Evolutionary conservation across 2,888 invertebrate species (phyloP), one percentile per base, ranked within the genome.

Genomic region (Melangyna quadrimaculata): DNA sequence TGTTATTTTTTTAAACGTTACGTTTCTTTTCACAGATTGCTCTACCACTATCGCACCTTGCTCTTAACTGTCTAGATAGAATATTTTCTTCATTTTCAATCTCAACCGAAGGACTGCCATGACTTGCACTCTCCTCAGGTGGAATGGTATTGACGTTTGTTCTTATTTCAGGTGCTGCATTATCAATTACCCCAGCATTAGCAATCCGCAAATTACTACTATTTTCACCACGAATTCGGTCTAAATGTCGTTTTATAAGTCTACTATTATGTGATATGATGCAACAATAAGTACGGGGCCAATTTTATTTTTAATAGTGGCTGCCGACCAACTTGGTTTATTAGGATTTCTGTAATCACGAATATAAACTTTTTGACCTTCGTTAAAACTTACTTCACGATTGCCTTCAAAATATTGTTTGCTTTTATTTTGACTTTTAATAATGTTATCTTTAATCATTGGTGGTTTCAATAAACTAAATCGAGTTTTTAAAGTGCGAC

Each of bases 401-500:
- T 57, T 57, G 1, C 63, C 29, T 65, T 65, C 45, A 65, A 65
- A 65, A 65, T 45, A 10, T 19, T 67, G 5, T 29, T 67, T 29
- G 8, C 65, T 48, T 32, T 67, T 67, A 8, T 19, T 48, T 65
- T 65, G 65, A 48, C 17, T 65, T 32, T 48, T 29, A 8, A 67
- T 32, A 2, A 67, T 67, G 1, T 48, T 57, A 32, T 48, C 45
- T 67, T 35, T 48, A 35, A 45, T 65, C 17, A n/a, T n/a, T n/a
- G n/a, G n/a, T n/a, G n/a, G n/a, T n/a, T n/a, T n/a, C n/a, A n/a
- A n/a, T n/a, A n/a, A 65, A 65, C 63, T 53, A 53, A 53, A 67
- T 67, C 67, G 67, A 1, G 67, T 67, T 48, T 51, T 69, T 7
- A 69, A 69, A 53, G 5, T 40, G 37, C 67, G 53, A n/a, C 67